These are phyloP conservation scores for Cyphomyrmex costatus DNA, from an alignment of 1,140 invertebrate genomes.

Conservation along the genomic window DNA sequence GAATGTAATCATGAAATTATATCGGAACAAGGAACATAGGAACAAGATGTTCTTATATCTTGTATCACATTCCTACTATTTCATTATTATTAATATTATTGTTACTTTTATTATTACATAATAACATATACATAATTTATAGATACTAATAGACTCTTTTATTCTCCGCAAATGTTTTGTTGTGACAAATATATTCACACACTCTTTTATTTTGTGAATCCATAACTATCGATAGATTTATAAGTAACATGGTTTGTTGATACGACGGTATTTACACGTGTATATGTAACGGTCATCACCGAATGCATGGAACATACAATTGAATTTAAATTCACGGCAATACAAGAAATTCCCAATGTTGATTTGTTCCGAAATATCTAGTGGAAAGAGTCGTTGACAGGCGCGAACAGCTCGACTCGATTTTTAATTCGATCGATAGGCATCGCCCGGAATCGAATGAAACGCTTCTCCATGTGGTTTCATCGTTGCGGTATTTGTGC, in stretches of 20 bases:
- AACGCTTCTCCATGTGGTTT: slow-evolving; percentile 46
- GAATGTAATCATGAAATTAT: too few species aligned
- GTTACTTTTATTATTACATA: neutral
- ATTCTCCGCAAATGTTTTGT: neutral
- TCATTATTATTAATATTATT: neutral
- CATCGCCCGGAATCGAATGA: slow-evolving; percentile 45
- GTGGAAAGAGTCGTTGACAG: neutral
- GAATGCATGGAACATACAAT: neutral
- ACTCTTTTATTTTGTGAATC: neutral
- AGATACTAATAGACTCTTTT: neutral
- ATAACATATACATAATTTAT: too few species aligned
- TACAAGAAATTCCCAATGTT: neutral
- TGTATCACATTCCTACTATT: neutral
- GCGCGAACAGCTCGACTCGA: slow-evolving; percentile 14
- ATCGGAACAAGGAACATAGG: neutral
- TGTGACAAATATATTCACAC: neutral
- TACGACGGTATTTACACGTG: neutral
- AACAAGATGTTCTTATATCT: neutral
- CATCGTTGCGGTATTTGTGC: slow-evolving; percentile 14
- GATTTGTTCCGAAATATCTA: slow-evolving; percentile 26
- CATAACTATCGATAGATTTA: neutral
- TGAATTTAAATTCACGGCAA: neutral
- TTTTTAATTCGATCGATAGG: slow-evolving; percentile 62
- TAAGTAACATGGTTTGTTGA: neutral
- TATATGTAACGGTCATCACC: neutral